These are phyloP conservation scores for Psephotus haematonotus DNA, from an alignment of 2,113 vertebrate genomes.

Conservation along the genomic window DNA sequence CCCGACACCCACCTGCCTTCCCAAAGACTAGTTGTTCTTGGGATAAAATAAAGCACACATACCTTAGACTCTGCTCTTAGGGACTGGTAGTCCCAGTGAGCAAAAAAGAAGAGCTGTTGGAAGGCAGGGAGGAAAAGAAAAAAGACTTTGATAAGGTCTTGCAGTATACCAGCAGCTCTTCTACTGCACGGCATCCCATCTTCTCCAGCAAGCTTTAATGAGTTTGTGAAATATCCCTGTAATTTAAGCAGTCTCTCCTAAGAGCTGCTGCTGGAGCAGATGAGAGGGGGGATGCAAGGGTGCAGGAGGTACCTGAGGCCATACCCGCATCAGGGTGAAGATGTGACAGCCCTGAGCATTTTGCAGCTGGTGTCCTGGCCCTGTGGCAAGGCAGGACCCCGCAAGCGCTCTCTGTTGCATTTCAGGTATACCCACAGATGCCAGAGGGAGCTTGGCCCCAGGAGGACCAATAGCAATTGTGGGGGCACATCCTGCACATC, in stretches of 20 bases:
- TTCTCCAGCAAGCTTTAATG: background rate
- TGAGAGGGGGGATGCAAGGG: background rate
- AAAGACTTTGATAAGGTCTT: background rate
- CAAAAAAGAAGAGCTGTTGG: background rate
- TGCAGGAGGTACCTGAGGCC: background rate
- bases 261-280: background rate
- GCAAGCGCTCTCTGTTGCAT: background rate
- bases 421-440: background rate
- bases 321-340: accelerated
- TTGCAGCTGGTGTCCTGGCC: accelerated
- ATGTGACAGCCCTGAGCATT: background rate
- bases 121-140: background rate
- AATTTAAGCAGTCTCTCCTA: background rate
- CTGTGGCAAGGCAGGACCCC: background rate
- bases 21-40: background rate
- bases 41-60: background rate
- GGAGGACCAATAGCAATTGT: background rate
- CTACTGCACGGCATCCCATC: background rate
- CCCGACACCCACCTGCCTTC: accelerated
- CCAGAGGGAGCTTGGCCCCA: background rate
- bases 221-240: background rate
- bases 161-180: background rate
- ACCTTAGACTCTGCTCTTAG: background rate
- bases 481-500: background rate
- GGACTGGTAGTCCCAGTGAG: background rate